These are phyloP conservation scores for Drosophila limbata DNA, from an alignment of 2,888 invertebrate species.

Conservation along the genomic window DNA sequence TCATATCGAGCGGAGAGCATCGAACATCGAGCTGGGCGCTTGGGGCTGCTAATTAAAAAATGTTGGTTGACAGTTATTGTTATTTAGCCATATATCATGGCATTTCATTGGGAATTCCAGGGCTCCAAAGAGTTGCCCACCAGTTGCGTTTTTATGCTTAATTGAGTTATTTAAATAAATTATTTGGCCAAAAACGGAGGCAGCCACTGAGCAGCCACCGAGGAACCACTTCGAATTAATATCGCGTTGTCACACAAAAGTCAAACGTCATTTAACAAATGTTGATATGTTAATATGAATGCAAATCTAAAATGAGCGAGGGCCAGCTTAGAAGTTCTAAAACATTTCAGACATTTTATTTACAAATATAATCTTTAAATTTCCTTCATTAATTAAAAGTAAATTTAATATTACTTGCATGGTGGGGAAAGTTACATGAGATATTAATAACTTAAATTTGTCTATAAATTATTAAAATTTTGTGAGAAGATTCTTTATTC, in stretches of 20 bases:
- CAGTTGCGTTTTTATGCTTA: slow-evolving; percentile 79
- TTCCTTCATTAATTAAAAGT: neutral
- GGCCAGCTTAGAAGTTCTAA: slow-evolving; percentile 12
- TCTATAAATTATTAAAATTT: neutral
- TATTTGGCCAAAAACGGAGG: slow-evolving; percentile 68
- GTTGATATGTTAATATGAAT: slow-evolving; percentile 82
- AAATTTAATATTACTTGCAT: neutral
- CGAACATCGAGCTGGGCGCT: slow-evolving; percentile 36
- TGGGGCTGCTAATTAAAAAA: slow-evolving; percentile 73
- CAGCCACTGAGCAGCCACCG: slow-evolving; percentile 43
- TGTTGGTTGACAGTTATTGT: slow-evolving; percentile 75
- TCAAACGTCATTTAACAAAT: slow-evolving; percentile 83
- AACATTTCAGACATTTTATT: neutral
- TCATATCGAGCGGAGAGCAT: slow-evolving; percentile 28
- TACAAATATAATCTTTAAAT: neutral
- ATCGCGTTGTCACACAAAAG: slow-evolving; percentile 81
- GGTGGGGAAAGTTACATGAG: too few species aligned
- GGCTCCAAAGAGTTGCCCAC: slow-evolving; percentile 54
- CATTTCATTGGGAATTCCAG: slow-evolving; percentile 79
- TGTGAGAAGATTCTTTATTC: neutral
- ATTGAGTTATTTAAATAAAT: slow-evolving; percentile 82
- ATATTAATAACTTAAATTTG: neutral
- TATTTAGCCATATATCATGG: slow-evolving; percentile 79
- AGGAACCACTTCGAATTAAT: slow-evolving; percentile 68
- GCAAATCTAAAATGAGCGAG: slow-evolving; percentile 52